Conservation (phyloP, 2,797 vertebrate genomes). For the Salarias fasciatus region DNA sequence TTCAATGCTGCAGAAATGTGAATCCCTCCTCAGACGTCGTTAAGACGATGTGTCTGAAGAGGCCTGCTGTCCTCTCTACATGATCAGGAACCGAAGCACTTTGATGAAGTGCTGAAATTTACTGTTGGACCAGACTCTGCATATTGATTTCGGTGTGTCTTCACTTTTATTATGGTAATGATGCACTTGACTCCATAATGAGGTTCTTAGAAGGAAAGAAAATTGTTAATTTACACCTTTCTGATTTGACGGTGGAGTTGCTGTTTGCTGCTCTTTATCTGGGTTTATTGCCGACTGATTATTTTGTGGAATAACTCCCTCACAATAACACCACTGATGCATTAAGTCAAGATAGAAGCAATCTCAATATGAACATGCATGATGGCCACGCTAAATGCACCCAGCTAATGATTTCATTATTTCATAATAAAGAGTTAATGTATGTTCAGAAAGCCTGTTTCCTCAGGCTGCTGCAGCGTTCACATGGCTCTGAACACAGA, state of each 20-base stretch:
- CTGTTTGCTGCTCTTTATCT: constrained; percentile 70
- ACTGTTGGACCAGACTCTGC: constrained; percentile 52
- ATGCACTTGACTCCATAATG: constrained; percentile 65
- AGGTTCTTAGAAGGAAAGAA: constrained; percentile 70
- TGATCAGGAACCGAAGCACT: constrained; percentile 55
- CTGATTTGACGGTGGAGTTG: constrained; percentile 60
- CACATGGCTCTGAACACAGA: too few relatives aligned
- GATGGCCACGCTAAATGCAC: constrained; percentile 74
- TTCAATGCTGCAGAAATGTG: constrained; percentile 68
- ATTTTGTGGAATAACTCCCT: constrained; percentile 75
- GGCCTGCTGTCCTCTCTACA: constrained; percentile 38
- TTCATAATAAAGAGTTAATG: constrained; percentile 79
- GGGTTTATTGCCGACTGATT: constrained; percentile 76
- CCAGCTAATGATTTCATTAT: constrained; percentile 82
- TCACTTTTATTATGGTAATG: constrained; percentile 51
- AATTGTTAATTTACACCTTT: constrained; percentile 77
- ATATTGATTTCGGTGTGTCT: constrained; percentile 56
- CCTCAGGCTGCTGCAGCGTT: constrained; percentile 57
- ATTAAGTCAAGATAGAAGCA: constrained; percentile 81
- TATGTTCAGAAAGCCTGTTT: constrained; percentile 76
- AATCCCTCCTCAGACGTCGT: constrained; percentile 56
- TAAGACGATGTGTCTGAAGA: constrained; percentile 44
- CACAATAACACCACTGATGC: constrained; percentile 75
- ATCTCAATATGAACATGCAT: constrained; percentile 80
- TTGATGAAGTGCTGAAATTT: constrained; percentile 57